A percentile compares a stretch with the other conserved stretches of the same genome.
Evolutionary conservation across 2,797 vertebrate species (phyloP).

Genomic region (Sebastes oblongus): DNA sequence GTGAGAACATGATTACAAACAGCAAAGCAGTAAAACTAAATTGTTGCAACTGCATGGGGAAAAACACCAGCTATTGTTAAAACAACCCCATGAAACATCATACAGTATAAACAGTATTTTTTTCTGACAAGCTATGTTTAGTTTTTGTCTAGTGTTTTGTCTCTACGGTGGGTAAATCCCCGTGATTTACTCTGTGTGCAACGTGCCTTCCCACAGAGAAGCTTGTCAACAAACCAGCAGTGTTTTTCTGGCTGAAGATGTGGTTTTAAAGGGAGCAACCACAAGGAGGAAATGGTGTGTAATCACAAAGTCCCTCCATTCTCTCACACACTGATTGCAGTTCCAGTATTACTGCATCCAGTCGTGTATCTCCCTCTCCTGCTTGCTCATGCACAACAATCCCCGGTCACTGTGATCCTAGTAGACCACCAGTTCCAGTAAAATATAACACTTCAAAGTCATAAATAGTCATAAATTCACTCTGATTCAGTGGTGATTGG

Average conservation of each 20-base stretch:
- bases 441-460: too few species aligned
- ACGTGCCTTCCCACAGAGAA: conserved; percentile 43
- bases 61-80: conserved; percentile 42
- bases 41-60: background rate
- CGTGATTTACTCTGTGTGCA: conserved; percentile 45
- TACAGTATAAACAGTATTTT: conserved; percentile 19
- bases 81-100: conserved; percentile 3
- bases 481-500: background rate
- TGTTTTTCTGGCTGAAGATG: conserved; percentile 59
- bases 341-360: conserved; percentile 18
- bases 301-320: conserved; percentile 46
- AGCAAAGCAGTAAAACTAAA: background rate
- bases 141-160: conserved; percentile 10
- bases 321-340: conserved; percentile 45
- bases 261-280: conserved; percentile 60
- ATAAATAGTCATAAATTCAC: background rate
- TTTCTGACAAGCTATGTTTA: conserved; percentile 34
- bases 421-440: background rate
- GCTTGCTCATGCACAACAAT: background rate
- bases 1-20: background rate
- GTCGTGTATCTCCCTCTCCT: background rate
- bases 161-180: conserved; percentile 54
- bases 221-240: conserved; percentile 68
- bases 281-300: conserved; percentile 69
- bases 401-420: conserved; percentile 4